Base-by-base conservation (phyloP, 2,888 invertebrate species). In the Bimastos eiseni region DNA sequence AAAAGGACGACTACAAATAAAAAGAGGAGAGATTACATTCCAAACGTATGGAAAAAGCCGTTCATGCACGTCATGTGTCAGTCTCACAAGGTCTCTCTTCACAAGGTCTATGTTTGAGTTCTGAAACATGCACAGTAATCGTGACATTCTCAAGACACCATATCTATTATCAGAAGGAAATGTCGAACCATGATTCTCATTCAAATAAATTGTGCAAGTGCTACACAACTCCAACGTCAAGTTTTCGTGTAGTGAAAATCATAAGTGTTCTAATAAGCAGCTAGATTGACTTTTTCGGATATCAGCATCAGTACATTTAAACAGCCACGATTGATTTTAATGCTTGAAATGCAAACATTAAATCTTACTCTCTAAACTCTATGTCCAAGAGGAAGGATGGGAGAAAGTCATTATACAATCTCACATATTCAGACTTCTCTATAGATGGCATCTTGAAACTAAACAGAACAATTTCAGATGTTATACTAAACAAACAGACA, bases 1-100 rank as follows among this genome's bases (percentile, higher is more conserved):
- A 86, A 86, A 86, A 34, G 86, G 37, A 86, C 34, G 86, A 86
- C 86, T 86, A 86, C 36, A 86, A 24, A 86, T 34, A 86, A 86
- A 17, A 86, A 70, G 30, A 70, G 70, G 11, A 70, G 17, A 70
- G 11, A n/a, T 70, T 70, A 70, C n/a, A n/a, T 70, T n/a, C 70
- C 70, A 70, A 11, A n/a, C 17, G n/a, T n/a, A 70, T 70, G 30
- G n/a, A 8, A 70, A 70, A 70, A 2, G n/a, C 11, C 30, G n/a
- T 70, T 70, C 0, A n/a, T n/a, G 70, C 30, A 70, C n/a, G 17
- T n/a, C 70, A n/a, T 70, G 70, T 70, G n/a, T 70, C 11, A n/a
- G 11, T 8, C 3, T 70, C 49, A n/a, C 70, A 17, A 55, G 13
- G 30, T 1, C 3, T 2, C 6, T 15, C 44, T 15, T 44, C 6